A percentile compares a stretch with the other conserved stretches of the same genome.
These are phyloP conservation scores for Malthinus seriepunctatus DNA, from an alignment of 2,888 invertebrate genomes.

Conservation along the genomic window DNA sequence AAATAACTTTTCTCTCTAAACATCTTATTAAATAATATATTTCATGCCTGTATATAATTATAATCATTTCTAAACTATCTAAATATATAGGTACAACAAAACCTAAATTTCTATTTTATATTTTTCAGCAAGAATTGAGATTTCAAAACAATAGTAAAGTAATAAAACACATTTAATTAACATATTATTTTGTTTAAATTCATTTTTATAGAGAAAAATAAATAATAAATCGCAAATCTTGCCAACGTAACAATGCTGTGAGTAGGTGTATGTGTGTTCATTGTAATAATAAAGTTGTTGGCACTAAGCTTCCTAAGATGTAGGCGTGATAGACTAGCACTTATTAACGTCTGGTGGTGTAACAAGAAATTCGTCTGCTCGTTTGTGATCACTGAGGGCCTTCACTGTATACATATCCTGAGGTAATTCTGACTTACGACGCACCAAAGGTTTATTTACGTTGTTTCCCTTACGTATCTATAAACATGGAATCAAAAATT, in stretches of 20 bases:
- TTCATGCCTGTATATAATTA: conserved; percentile 14
- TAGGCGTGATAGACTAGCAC: conserved; percentile 67
- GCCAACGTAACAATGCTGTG: conserved; percentile 7
- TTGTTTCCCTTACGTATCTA: conserved; percentile 68
- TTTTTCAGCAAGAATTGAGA: too few species aligned
- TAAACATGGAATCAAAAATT: conserved; percentile 16
- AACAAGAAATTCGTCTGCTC: conserved; percentile 87
- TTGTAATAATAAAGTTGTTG: conserved; percentile 37
- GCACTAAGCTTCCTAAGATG: conserved; percentile 49
- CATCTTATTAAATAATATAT: conserved; percentile 12
- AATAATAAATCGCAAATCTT: conserved; percentile 4
- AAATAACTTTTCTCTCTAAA: conserved; percentile 19
- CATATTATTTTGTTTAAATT: background rate
- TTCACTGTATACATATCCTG: conserved; percentile 90
- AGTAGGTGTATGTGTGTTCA: background rate
- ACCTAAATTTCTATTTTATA: background rate
- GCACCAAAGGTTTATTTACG: conserved; percentile 84
- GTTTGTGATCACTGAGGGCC: conserved; percentile 89
- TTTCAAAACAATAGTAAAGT: background rate
- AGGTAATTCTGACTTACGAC: conserved; percentile 94
- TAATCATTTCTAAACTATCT: conserved; percentile 5
- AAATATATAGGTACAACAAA: conserved; percentile 3
- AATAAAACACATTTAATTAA: background rate
- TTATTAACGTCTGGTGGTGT: conserved; percentile 86
- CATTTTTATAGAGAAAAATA: background rate